Percentiles rank a stretch among this genome's conserved stretches.
Evolutionary conservation across 2,888 invertebrate genomes (phyloP).

Genomic region (Pammene fasciana): DNA sequence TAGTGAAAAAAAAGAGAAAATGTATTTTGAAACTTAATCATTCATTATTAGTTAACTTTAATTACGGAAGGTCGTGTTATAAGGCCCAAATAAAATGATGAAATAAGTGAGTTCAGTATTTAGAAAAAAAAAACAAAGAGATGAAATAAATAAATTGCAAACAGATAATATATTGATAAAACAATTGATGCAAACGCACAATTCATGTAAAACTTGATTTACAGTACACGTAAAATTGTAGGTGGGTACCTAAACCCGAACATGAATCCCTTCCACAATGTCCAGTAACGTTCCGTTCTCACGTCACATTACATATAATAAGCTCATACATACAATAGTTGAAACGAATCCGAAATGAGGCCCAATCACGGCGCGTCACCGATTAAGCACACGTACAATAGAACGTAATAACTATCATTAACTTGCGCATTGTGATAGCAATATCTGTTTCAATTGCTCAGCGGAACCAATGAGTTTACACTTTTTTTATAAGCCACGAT

Average conservation of each 20-base stretch:
- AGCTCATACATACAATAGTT: constrained; percentile 30
- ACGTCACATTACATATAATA: constrained; percentile 19
- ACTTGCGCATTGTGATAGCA: constrained; percentile 57
- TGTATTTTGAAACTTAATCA: not conserved
- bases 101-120: too few species aligned
- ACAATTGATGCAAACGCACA: too few species aligned
- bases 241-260: too few species aligned
- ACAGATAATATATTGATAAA: too few species aligned
- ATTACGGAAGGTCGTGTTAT: too few species aligned
- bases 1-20: not conserved
- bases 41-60: too few species aligned
- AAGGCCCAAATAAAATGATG: too few species aligned
- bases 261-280: not conserved
- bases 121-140: too few species aligned
- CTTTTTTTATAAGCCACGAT: constrained; percentile 22
- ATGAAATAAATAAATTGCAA: too few species aligned
- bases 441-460: constrained; percentile 62
- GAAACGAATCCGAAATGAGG: constrained; percentile 40
- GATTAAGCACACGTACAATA: constrained; percentile 43
- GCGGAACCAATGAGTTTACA: constrained; percentile 44
- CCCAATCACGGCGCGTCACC: constrained; percentile 31
- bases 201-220: not conserved
- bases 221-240: too few species aligned
- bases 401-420: constrained; percentile 57
- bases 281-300: constrained; percentile 6